Conservation (phyloP, 1,140 invertebrate genomes). For the Vollenhovia emeryi region DNA sequence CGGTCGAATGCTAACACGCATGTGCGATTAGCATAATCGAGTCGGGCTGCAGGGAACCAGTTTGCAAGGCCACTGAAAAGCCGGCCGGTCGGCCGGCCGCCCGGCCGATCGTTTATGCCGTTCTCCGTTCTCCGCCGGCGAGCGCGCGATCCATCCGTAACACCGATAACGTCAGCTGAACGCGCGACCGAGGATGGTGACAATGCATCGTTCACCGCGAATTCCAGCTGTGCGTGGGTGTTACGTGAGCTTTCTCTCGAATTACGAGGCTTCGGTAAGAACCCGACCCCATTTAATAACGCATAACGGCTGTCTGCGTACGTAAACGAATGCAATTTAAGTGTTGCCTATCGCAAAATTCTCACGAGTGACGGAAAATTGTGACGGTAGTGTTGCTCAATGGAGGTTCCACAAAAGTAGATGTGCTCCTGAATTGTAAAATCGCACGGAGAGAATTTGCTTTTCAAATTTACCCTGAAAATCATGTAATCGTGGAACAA, state of each 20-base stretch:
- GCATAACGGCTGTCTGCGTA: not conserved
- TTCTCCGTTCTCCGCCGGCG: constrained; percentile 61
- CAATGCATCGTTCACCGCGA: not conserved
- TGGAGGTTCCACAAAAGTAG: not conserved
- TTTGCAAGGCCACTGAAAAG: constrained; percentile 84
- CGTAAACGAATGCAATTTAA: not conserved
- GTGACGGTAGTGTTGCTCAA: not conserved
- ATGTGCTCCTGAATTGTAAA: not conserved
- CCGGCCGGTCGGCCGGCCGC: constrained; percentile 65
- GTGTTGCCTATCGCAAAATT: not conserved
- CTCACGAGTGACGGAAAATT: not conserved
- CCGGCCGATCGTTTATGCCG: constrained; percentile 78
- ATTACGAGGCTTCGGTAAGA: constrained; percentile 46
- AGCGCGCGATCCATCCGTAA: constrained; percentile 80
- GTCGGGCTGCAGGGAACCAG: constrained; percentile 82
- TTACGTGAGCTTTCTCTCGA: constrained; percentile 50
- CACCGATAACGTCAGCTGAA: constrained; percentile 78
- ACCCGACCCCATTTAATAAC: constrained; percentile 21
- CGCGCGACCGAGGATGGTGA: constrained; percentile 46
- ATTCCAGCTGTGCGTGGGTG: constrained; percentile 7
- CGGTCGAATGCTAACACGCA: constrained; percentile 82
- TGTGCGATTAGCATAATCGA: constrained; percentile 85
- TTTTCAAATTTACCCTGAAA: too few relatives aligned
- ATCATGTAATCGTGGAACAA: too few relatives aligned
- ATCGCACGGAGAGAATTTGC: too few relatives aligned